These are phyloP conservation scores for Amphipoea lucens DNA, from an alignment of 2,888 invertebrate genomes.

Conservation along the genomic window DNA sequence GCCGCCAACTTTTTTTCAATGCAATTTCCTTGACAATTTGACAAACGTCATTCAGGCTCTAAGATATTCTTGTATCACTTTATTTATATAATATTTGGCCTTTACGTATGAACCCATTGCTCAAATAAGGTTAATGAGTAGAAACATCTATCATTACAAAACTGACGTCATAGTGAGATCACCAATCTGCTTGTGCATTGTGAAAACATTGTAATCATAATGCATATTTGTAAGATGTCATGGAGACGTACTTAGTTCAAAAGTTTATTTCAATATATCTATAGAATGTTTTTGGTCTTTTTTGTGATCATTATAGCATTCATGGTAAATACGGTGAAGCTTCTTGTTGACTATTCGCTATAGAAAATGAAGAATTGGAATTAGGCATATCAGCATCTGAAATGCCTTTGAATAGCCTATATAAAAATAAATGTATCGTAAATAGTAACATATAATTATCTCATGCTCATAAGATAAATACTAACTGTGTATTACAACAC, in stretches of 20 bases:
- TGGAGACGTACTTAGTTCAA: background rate
- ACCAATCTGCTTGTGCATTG: conserved; percentile 9
- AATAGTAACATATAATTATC: no score
- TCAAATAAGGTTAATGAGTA: conserved; percentile 19
- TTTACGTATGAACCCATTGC: background rate
- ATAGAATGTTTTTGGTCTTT: background rate
- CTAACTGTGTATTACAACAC: no score
- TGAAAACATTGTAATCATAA: conserved; percentile 16
- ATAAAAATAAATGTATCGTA: background rate
- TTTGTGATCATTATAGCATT: background rate
- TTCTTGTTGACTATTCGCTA: background rate
- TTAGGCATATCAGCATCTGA: no score
- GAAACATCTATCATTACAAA: background rate
- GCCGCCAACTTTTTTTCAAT: no score
- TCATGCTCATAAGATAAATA: no score
- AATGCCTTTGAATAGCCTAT: no score
- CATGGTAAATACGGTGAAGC: no score
- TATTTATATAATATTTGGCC: no score
- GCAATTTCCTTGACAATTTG: no score
- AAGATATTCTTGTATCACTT: no score
- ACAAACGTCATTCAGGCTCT: no score
- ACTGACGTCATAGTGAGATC: conserved; percentile 42
- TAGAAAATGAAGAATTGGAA: background rate
- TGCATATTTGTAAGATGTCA: background rate
- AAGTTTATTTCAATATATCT: background rate